Base-by-base conservation (phyloP, 2,797 vertebrate genomes). In the Periparus ater region DNA sequence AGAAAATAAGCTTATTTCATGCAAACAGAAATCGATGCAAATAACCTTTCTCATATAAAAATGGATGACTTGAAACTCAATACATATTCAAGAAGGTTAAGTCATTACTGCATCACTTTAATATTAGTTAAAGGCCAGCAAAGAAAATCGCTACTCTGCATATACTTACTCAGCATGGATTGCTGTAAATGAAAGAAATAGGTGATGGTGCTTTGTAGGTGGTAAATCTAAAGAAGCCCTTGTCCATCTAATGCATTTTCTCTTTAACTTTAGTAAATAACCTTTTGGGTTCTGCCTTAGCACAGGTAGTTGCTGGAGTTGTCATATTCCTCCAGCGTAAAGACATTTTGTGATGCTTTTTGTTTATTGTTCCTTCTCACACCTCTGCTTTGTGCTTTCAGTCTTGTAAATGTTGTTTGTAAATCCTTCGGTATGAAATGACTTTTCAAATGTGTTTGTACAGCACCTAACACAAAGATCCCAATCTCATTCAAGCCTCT, bases 1-100 rank as follows among this genome's bases (percentile, higher is more conserved):
- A 97, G 97, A 97, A 98, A 98, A 98, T 97, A 97, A 98, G 97
- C 97, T 98, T 97, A 97, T 97, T 98, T 96, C 94, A 97, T 97
- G 97, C 94, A 98, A 97, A 96, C 95, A 97, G 97, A 96, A 97
- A 97, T 96, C 95, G 82, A 97, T 97, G 97, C 96, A 97, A 97
- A 96, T 97, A 96, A 96, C 96, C 97, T 97, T 96, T 97, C 97
- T 93, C 93, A 89, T 96, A 96, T 97, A 96, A 96, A 98, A 97
- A 98, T 71, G 70, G 92, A 96, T 97, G 97, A 96, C 96, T 98
- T 98, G 97, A 97, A 97, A 96, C 96, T 97, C 97, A 97, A 97
- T 98, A 96, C 94, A 96, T 97, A 97, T 98, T 95, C 95, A 47
- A 95, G 95, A 92, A 97, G 97, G 97, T 96, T 97, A 97, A 97